phyloP scores from a whole-genome alignment of 2,888 invertebrate genomes.

The Sinotaia quadrata region DNA sequence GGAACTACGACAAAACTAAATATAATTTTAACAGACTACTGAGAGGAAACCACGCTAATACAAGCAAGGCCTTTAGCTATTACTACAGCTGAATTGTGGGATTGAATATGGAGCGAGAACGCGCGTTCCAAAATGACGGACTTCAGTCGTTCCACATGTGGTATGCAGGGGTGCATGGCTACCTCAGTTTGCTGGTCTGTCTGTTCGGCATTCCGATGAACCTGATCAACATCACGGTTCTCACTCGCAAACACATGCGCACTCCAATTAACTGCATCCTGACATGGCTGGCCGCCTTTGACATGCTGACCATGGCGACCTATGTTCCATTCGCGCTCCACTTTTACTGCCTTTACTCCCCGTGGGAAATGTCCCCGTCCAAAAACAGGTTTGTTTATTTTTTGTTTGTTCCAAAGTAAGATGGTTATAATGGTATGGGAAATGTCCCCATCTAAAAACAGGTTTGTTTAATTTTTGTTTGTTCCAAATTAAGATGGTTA shows the following conservation, averaged over 20 bases:
- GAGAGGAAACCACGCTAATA: no score
- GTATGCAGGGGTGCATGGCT: constrained; percentile 80
- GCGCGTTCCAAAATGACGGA: not conserved
- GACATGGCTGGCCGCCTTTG: constrained; percentile 88
- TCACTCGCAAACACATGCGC: constrained; percentile 85
- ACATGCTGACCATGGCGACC: constrained; percentile 90
- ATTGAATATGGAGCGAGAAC: no score
- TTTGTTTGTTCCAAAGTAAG: no score
- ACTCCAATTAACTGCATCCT: constrained; percentile 93
- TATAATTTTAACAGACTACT: no score
- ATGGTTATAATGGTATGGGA: no score
- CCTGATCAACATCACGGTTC: constrained; percentile 89
- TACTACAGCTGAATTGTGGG: no score
- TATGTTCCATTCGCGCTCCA: constrained; percentile 91
- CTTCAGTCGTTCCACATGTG: constrained; percentile 19
- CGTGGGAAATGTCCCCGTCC: constrained; percentile 47
- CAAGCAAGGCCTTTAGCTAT: no score
- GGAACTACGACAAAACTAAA: no score
- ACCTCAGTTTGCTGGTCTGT: constrained; percentile 88
- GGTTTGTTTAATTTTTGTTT: constrained; percentile 67
- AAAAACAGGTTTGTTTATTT: constrained; percentile 67
- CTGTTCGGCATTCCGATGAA: constrained; percentile 92
- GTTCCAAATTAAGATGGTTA: no score
- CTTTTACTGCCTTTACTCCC: constrained; percentile 58
- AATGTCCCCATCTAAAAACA: constrained; percentile 56